These are phyloP conservation scores for Lordiphosa mommai DNA, from an alignment of 1,140 invertebrate species.

Conservation along the genomic window DNA sequence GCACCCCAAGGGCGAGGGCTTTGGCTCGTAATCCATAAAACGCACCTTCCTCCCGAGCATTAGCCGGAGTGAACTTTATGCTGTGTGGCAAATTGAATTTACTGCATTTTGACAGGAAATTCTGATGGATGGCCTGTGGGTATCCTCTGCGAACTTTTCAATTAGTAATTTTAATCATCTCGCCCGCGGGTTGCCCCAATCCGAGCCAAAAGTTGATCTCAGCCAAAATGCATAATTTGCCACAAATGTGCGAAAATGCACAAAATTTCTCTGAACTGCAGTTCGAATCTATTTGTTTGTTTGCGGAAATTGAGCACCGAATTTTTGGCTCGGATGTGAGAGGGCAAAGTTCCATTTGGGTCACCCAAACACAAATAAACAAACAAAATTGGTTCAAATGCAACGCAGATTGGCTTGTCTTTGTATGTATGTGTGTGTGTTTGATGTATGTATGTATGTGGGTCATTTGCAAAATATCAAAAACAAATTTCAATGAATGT, in stretches of 20 bases:
- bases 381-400: conserved; percentile 9
- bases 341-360: conserved; percentile 5
- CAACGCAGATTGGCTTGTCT: conserved; percentile 3
- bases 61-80: neutral
- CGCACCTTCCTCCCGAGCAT: neutral
- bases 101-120: neutral
- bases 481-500: conserved; percentile 9
- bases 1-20: neutral
- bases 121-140: conserved; percentile 1
- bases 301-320: conserved; percentile 8
- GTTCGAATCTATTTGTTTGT: conserved; percentile 4
- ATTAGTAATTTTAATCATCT: conserved; percentile 12
- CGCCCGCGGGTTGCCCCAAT: neutral
- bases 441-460: no score
- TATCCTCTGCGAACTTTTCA: conserved; percentile 5
- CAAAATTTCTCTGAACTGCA: neutral
- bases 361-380: conserved; percentile 4
- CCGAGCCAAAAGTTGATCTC: neutral
- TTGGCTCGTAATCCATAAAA: neutral
- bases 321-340: conserved; percentile 1
- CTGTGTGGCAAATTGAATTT: neutral
- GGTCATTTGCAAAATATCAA: conserved; percentile 4
- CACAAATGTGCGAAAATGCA: conserved; percentile 11
- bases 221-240: conserved; percentile 9
- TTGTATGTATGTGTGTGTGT: no score